These are phyloP conservation scores for Eupeodes luniger DNA, from an alignment of 2,888 invertebrate species.

Conservation along the genomic window DNA sequence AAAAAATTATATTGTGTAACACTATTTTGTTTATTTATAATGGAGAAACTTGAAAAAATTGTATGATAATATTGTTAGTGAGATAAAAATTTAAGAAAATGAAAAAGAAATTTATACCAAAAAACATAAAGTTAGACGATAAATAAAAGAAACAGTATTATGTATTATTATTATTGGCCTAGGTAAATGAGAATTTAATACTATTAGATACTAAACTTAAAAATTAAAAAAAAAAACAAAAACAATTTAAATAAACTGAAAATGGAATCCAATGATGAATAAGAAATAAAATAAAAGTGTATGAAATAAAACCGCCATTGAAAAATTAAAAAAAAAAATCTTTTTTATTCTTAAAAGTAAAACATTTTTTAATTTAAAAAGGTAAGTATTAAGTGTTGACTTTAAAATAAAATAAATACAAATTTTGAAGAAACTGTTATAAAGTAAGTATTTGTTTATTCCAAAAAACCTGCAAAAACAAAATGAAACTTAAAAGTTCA, in stretches of 20 bases:
- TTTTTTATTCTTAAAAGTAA: not conserved
- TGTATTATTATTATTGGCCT: conserved; percentile 43
- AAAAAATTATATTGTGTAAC: conserved; percentile 21
- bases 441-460: no score
- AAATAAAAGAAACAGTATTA: not conserved
- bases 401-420: no score
- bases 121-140: conserved; percentile 9
- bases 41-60: conserved; percentile 40
- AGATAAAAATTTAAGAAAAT: conserved; percentile 32
- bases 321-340: conserved; percentile 18
- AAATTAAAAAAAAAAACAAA: conserved; percentile 22
- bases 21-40: conserved; percentile 64
- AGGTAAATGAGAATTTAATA: conserved; percentile 72
- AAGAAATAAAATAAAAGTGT: conserved; percentile 56
- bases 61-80: conserved; percentile 70
- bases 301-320: conserved; percentile 67
- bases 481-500: no score
- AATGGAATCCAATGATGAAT: conserved; percentile 50
- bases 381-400: no score
- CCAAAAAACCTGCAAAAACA: no score
- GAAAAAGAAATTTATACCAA: conserved; percentile 61
- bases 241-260: not conserved
- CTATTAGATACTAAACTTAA: conserved; percentile 62
- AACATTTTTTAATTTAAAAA: no score
- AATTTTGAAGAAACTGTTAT: no score